These are phyloP conservation scores for Heloderma charlesbogerti DNA, from an alignment of 2,113 vertebrate species.

Conservation along the genomic window DNA sequence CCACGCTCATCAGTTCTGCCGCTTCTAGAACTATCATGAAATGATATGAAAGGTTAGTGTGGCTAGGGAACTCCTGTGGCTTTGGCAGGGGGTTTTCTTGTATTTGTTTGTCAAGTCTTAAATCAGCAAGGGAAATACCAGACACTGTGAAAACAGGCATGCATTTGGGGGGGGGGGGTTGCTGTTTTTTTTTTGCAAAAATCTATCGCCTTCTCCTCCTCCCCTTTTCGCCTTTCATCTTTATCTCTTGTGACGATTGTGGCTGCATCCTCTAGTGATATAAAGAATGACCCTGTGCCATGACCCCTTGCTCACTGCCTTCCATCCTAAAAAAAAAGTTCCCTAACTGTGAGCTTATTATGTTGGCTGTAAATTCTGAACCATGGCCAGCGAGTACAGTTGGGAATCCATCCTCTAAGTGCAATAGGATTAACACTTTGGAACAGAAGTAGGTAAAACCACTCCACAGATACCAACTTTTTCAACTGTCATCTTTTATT, in stretches of 20 bases:
- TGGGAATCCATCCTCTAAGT: slow-evolving; percentile 63
- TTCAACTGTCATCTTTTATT: slow-evolving; percentile 48
- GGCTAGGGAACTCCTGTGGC: slow-evolving; percentile 1
- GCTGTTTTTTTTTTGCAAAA: background rate
- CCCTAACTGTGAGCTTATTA: slow-evolving; percentile 37
- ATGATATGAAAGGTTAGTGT: background rate
- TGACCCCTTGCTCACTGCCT: slow-evolving; percentile 25
- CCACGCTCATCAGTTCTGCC: background rate
- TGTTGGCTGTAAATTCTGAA: slow-evolving; percentile 62
- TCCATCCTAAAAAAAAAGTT: background rate
- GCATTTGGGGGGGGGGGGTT: background rate
- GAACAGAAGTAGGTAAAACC: slow-evolving; percentile 47
- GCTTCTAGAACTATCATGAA: accelerated
- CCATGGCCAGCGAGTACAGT: slow-evolving; percentile 47
- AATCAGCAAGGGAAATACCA: slow-evolving; percentile 50
- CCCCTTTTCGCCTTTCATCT: slow-evolving; percentile 35
- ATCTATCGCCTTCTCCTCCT: slow-evolving; percentile 15
- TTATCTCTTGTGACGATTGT: slow-evolving; percentile 47
- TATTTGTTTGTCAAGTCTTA: slow-evolving; percentile 36
- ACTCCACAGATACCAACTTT: slow-evolving; percentile 54
- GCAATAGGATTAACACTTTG: slow-evolving; percentile 63
- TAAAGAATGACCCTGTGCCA: slow-evolving; percentile 38
- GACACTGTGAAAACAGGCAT: background rate
- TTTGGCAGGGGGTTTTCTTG: slow-evolving; percentile 51
- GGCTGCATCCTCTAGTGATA: slow-evolving; percentile 59